Evolutionary conservation across 2,888 invertebrate species (phyloP).

Genomic region (Cantharis flavilabris): DNA sequence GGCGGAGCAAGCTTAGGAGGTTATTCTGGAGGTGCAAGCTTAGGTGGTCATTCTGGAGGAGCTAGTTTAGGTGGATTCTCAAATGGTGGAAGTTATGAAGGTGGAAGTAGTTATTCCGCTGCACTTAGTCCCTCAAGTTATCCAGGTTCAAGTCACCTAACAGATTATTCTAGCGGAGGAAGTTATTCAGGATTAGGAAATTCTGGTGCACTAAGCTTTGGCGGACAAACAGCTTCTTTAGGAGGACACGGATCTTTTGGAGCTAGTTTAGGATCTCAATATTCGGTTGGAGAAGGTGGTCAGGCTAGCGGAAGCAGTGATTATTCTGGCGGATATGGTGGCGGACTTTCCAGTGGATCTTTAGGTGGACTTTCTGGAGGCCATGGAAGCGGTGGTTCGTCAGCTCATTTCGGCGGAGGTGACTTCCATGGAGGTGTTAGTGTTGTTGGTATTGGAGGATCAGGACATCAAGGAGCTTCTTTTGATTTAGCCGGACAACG

Average conservation of each 20-base stretch:
- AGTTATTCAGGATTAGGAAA: neutral
- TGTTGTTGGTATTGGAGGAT: conserved; percentile 35
- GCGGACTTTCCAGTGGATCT: conserved; percentile 18
- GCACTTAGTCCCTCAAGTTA: neutral
- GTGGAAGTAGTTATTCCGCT: neutral
- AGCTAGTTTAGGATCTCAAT: neutral
- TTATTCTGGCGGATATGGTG: conserved; percentile 11
- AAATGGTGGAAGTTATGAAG: neutral
- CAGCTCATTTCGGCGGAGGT: conserved; percentile 28
- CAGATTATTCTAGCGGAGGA: neutral
- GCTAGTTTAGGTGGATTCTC: conserved; percentile 13
- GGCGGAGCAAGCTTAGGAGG: conserved; percentile 17
- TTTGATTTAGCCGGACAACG: conserved; percentile 38
- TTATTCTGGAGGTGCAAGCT: conserved; percentile 3
- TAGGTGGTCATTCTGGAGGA: conserved; percentile 21
- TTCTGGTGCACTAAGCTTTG: neutral
- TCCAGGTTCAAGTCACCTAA: neutral
- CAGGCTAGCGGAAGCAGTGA: conserved; percentile 10
- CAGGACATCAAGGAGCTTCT: conserved; percentile 32
- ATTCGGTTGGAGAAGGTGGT: conserved; percentile 7
- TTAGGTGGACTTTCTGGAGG: conserved; percentile 17
- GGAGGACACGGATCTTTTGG: neutral
- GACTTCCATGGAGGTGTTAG: conserved; percentile 40
- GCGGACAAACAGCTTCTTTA: neutral
- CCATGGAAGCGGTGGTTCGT: conserved; percentile 15